Percentiles rank a stretch among this genome's conserved stretches.
Evolutionary conservation across 1,140 invertebrate species (phyloP).

Genomic region (Homarus americanus): DNA sequence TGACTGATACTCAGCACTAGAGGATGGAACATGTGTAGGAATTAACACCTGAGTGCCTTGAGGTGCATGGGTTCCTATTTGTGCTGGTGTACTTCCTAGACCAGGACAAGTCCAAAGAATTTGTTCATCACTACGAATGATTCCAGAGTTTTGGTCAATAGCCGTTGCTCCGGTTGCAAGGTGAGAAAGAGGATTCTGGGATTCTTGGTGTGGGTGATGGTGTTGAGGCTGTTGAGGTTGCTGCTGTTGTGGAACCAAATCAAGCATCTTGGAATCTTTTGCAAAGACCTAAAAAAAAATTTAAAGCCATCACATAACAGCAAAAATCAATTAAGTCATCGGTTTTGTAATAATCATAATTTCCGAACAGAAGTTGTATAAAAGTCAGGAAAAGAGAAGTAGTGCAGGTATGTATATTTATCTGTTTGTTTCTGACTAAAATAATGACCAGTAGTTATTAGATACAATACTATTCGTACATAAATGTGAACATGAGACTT

Average conservation of each 20-base stretch:
- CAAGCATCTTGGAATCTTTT: slow-evolving; percentile 16
- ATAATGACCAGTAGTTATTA: no score
- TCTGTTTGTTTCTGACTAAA: no score
- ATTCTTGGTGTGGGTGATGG: not conserved
- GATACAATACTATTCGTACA: no score
- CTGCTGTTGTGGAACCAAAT: not conserved
- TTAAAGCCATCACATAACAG: not conserved
- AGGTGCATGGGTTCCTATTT: not conserved
- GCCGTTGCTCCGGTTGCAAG: not conserved
- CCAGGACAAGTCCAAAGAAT: slow-evolving; percentile 29
- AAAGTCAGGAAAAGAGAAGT: no score
- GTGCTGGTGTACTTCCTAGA: not conserved
- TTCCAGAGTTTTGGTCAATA: not conserved
- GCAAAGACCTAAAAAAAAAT: not conserved
- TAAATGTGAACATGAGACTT: no score
- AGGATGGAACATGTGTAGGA: not conserved
- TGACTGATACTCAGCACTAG: not conserved
- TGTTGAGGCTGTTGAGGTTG: not conserved
- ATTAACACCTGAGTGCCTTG: slow-evolving; percentile 31
- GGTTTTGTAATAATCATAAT: not conserved
- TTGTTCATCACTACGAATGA: slow-evolving; percentile 14
- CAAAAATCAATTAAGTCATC: not conserved
- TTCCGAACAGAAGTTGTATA: no score
- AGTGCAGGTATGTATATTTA: no score
- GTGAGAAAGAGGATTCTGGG: not conserved